Base-by-base conservation (phyloP, 2,113 vertebrate species). In the Vireo altiloquus region DNA sequence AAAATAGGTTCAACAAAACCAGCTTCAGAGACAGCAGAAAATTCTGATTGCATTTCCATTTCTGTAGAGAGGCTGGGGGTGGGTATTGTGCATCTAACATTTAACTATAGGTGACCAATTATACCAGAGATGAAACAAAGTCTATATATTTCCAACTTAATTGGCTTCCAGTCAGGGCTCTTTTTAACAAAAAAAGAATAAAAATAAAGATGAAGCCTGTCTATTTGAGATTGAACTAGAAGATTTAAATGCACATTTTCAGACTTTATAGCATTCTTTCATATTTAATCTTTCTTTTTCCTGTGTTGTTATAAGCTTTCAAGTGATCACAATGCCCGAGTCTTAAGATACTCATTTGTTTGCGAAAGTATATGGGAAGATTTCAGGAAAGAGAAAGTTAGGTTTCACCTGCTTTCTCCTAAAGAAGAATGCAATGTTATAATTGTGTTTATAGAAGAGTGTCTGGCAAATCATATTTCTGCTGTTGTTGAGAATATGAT, bases 191-290 rank as follows among this genome's bases (percentile, higher is more conserved):
- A 59, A 50, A 56, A 17, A 40, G 24, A 59, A 22, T 1, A 76
- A 71, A 78, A 68, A 35, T 6, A 88, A 76, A 85, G 53, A 57
- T 7, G 15, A 79, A 16, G 14, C 46, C 61, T 94, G 44, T 82
- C 87, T 92, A 21, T 72, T 39, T 85, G 54, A 95, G 35, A 91
- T 82, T 82, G 71, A 89, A 77, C 30, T 50, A 28, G 50, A 77
- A 92, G 87, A 94, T 88, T 80, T 95, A 97, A 95, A 83, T 39
- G 52, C 66, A 69, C 33, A 54, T 94, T 95, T 95, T 72, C 71
- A 82, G 61, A 69, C n/a, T 94, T 90, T 83, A 90, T 77, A 25
- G 42, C 20, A 23, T 70, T 47, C 54, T 74, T 83, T 83, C 59
- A 52, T 66, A 72, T 92, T 87, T 92, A 76, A 76, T 92, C 68